Conservation (phyloP, 1,140 invertebrate species). For the Cydia splendana region DNA sequence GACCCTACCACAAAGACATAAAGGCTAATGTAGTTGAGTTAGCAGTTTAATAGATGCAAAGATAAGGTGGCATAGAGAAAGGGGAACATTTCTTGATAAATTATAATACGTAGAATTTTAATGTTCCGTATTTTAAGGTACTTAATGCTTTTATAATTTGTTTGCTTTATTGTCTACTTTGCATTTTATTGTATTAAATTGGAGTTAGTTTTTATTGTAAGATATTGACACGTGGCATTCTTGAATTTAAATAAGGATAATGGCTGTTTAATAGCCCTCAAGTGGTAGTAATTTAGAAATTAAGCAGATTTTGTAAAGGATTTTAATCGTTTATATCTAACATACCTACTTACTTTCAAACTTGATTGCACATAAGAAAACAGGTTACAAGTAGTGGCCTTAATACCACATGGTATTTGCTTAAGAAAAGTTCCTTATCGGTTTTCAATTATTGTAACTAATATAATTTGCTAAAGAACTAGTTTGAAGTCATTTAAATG, state of each 20-base stretch:
- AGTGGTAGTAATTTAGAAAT: constrained; percentile 11
- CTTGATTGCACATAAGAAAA: no score
- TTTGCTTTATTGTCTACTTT: constrained; percentile 75
- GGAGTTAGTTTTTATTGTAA: constrained; percentile 54
- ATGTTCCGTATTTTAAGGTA: constrained; percentile 61
- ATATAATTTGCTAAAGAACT: no score
- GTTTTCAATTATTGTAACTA: no score
- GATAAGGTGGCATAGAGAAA: constrained; percentile 52
- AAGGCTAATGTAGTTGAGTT: constrained; percentile 34
- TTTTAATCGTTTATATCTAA: not conserved
- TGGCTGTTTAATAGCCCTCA: constrained; percentile 12
- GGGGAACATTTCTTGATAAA: constrained; percentile 73
- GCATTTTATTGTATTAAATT: constrained; percentile 77
- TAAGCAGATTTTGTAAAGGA: not conserved
- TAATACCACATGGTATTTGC: no score
- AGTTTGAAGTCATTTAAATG: no score
- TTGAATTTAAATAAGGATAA: constrained; percentile 19
- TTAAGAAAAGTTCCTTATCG: no score
- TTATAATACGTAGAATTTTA: constrained; percentile 73
- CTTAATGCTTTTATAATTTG: constrained; percentile 78
- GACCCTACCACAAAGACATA: constrained; percentile 41
- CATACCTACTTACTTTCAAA: no score
- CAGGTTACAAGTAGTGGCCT: no score
- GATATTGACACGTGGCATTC: constrained; percentile 27
- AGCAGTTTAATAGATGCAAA: constrained; percentile 19